A percentile compares a stretch with the other conserved stretches of the same genome.
phyloP scores from a whole-genome alignment of 2,797 vertebrate species.

The Dromococcyx pavoninus region DNA sequence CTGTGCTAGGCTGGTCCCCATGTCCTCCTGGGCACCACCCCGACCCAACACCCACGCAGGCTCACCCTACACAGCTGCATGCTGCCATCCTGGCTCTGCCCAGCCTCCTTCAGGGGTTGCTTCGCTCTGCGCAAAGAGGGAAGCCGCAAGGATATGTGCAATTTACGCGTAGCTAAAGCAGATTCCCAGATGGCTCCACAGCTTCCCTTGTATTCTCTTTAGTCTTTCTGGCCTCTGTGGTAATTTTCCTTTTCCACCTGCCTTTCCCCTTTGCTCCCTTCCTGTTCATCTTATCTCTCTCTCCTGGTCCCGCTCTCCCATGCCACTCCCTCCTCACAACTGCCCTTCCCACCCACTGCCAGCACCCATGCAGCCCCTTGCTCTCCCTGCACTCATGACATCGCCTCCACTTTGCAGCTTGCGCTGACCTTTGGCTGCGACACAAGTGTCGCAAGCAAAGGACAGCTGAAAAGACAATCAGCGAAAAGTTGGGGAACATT shows the following conservation, averaged over 20 bases:
- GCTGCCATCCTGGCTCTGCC: neutral
- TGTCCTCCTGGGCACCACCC: fast-evolving
- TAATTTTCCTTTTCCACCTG: constrained; percentile 68
- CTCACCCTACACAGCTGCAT: constrained; percentile 14
- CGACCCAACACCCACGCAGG: neutral
- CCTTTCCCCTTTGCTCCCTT: constrained; percentile 35
- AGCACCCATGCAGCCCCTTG: neutral
- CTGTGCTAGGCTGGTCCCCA: fast-evolving
- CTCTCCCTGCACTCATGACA: neutral
- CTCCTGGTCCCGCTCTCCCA: constrained; percentile 17
- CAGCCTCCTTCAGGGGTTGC: neutral
- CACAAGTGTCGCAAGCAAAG: fast-evolving
- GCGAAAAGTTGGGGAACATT: neutral
- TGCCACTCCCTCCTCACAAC: fast-evolving
- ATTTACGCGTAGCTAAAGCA: constrained; percentile 30
- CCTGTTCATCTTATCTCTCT: constrained; percentile 38
- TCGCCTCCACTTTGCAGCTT: neutral
- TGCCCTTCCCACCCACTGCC: fast-evolving
- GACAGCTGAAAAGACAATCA: constrained; percentile 19
- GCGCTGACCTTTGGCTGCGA: neutral
- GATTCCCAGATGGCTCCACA: constrained; percentile 64
- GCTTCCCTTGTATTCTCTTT: constrained; percentile 61
- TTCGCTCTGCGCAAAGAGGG: neutral
- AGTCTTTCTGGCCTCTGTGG: constrained; percentile 26
- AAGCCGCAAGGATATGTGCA: neutral